Evolutionary conservation across 2,797 vertebrate species (phyloP).

Genomic region (Enteromius thamalakanensis): DNA sequence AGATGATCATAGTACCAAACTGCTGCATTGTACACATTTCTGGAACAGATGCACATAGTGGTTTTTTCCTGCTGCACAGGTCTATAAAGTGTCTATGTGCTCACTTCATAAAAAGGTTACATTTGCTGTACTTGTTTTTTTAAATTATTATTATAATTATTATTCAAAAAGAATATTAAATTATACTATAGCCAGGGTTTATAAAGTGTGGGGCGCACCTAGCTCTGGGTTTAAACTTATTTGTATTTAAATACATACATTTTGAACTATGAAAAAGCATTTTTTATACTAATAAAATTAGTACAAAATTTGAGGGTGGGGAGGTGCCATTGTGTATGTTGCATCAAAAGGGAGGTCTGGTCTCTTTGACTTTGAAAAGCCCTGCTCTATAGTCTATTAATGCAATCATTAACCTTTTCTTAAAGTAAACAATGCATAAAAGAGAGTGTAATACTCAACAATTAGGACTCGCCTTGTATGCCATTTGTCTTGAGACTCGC

Average conservation of each 20-base stretch:
- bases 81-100: neutral
- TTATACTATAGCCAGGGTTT: neutral
- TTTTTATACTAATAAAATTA: neutral
- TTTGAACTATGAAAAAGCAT: neutral
- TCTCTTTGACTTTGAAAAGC: neutral
- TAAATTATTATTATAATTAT: neutral
- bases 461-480: constrained; percentile 83
- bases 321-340: neutral
- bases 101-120: neutral
- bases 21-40: constrained; percentile 91
- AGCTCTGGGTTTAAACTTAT: neutral
- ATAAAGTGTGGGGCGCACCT: neutral
- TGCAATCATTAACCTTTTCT: neutral
- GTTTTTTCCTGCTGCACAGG: neutral
- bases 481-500: constrained; percentile 89
- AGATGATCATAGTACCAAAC: constrained; percentile 95
- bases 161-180: neutral
- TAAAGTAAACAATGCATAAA: neutral
- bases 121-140: neutral
- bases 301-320: neutral
- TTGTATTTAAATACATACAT: neutral
- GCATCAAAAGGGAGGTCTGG: neutral
- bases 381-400: neutral
- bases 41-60: constrained; percentile 63
- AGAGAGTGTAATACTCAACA: neutral